Percentiles rank a stretch among this genome's conserved stretches.
Evolutionary conservation across 2,113 vertebrate genomes (phyloP).

Genomic region (Lepidothrix coronata): DNA sequence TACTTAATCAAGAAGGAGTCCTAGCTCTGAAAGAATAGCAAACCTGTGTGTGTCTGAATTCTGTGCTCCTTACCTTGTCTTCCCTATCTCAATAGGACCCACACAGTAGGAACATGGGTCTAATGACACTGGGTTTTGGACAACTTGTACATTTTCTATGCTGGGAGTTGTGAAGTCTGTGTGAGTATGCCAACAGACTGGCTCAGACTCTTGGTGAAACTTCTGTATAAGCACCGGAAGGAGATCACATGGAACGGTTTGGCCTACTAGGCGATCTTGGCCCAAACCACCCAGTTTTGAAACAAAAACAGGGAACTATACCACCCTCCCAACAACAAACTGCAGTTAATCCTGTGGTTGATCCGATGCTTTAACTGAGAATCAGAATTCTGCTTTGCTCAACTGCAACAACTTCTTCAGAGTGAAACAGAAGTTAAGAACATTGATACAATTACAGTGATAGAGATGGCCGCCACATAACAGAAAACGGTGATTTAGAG

Average conservation of each 20-base stretch:
- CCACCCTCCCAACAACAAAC: background rate
- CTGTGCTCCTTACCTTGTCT: background rate
- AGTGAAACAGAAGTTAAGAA: background rate
- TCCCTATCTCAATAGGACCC: background rate
- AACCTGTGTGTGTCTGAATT: background rate
- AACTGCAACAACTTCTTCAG: background rate
- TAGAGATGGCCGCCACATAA: background rate
- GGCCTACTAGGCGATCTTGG: background rate
- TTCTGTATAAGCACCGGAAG: background rate
- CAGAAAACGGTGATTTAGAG: background rate
- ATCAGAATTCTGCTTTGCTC: background rate
- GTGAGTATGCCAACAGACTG: rapidly evolving
- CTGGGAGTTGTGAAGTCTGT: background rate
- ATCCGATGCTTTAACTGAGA: background rate
- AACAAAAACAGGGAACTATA: background rate
- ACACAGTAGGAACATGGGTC: background rate
- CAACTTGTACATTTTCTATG: background rate
- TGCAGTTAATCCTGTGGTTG: background rate
- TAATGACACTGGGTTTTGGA: background rate
- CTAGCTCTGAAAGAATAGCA: background rate
- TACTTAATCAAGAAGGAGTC: background rate
- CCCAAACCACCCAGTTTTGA: background rate
- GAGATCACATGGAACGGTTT: background rate
- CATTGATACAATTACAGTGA: background rate
- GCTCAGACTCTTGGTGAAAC: background rate